These are phyloP conservation scores for Drosophila auraria DNA, from an alignment of 1,140 invertebrate species.

Conservation along the genomic window DNA sequence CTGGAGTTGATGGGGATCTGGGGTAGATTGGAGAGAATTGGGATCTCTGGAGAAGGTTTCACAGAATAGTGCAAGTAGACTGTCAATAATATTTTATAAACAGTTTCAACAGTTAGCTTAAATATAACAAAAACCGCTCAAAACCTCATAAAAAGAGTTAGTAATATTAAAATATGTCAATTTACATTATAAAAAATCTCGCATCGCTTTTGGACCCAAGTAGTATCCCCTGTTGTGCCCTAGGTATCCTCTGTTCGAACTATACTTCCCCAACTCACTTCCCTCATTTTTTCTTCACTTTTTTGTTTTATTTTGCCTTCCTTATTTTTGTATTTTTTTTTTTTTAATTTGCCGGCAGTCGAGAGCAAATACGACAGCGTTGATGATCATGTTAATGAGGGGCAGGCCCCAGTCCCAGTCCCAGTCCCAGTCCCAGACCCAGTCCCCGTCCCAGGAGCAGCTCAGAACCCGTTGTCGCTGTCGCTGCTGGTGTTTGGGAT, in stretches of 20 bases:
- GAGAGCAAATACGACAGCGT: slow-evolving; percentile 82
- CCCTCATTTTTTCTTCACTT: slow-evolving; percentile 15
- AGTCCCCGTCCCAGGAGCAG: not conserved
- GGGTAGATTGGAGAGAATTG: not conserved
- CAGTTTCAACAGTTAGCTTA: no score
- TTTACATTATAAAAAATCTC: not conserved
- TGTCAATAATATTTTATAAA: no score
- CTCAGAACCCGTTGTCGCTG: slow-evolving; percentile 32
- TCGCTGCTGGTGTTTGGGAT: slow-evolving; percentile 66
- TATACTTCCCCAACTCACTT: not conserved
- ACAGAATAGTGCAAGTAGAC: no score
- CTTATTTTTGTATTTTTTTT: slow-evolving; percentile 23
- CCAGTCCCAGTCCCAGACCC: slow-evolving; percentile 1
- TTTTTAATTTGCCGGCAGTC: slow-evolving; percentile 72
- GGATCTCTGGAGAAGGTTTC: not conserved
- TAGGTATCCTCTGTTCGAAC: slow-evolving; percentile 25
- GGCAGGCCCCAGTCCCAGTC: slow-evolving; percentile 42
- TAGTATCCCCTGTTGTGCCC: no score
- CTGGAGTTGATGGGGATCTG: slow-evolving; percentile 10
- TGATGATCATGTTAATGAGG: slow-evolving; percentile 84
- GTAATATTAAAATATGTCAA: no score
- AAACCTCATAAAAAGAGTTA: not conserved
- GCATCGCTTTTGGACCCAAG: not conserved
- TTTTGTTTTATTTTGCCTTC: slow-evolving; percentile 14
- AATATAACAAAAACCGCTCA: no score